phyloP scores from a whole-genome alignment of 2,113 vertebrate genomes.

The Ciconia maguari region DNA sequence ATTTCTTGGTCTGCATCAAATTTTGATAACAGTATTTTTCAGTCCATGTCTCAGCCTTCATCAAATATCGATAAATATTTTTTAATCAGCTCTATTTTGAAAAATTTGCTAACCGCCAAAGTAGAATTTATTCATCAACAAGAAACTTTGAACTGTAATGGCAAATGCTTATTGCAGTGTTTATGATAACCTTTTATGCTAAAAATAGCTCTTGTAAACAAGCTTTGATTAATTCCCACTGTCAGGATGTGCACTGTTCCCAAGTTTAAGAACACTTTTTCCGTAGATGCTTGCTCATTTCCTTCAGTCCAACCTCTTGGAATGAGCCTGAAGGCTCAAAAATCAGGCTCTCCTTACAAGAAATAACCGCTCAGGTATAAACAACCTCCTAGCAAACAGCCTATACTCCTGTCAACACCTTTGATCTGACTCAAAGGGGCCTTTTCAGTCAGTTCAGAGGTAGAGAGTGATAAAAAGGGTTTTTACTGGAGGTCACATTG shows the following conservation, averaged over 20 bases:
- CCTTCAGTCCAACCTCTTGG: constrained; percentile 68
- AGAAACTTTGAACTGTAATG: constrained; percentile 19
- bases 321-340: constrained; percentile 25
- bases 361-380: constrained; percentile 26
- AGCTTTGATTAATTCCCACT: constrained; percentile 80
- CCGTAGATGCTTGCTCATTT: constrained; percentile 74
- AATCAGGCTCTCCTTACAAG: constrained; percentile 16
- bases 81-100: neutral
- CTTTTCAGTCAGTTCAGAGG: neutral
- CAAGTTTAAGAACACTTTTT: constrained; percentile 75
- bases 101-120: neutral
- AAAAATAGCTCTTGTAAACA: constrained; percentile 80
- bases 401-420: neutral
- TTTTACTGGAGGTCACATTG: neutral
- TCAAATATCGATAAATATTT: neutral
- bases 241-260: constrained; percentile 77
- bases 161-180: constrained; percentile 28
- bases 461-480: neutral
- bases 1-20: neutral
- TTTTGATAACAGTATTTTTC: neutral
- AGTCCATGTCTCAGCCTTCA: neutral
- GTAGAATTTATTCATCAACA: neutral
- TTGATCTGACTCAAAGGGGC: neutral
- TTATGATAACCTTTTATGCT: constrained; percentile 72
- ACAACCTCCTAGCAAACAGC: neutral